phyloP scores from a whole-genome alignment of 2,797 vertebrate species.

The Clarias laeviceps region DNA sequence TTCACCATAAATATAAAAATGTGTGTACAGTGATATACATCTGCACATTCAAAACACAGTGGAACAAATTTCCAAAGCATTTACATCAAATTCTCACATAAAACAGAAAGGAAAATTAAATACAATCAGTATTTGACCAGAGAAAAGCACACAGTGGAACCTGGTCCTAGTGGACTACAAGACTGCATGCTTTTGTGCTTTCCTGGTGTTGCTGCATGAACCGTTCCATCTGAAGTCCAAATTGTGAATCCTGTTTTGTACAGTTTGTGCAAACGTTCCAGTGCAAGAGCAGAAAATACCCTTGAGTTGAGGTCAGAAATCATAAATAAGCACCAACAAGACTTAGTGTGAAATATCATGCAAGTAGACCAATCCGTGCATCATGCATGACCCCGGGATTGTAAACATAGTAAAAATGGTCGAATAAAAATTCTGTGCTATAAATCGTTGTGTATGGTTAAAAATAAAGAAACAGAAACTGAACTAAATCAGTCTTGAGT shows the following conservation, averaged over 20 bases:
- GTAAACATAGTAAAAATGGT: not conserved
- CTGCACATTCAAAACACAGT: constrained; percentile 5
- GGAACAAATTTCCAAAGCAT: not conserved
- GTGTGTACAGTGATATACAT: constrained; percentile 17
- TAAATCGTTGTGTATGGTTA: not conserved
- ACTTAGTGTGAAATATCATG: constrained; percentile 32
- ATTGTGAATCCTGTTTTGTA: not conserved
- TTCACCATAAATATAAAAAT: constrained; percentile 32
- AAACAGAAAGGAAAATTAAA: not conserved
- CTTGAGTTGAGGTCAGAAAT: constrained; percentile 46
- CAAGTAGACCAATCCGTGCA: constrained; percentile 40
- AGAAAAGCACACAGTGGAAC: not conserved
- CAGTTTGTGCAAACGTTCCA: constrained; percentile 12
- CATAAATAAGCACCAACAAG: constrained; percentile 49
- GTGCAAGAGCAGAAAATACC: constrained; percentile 30
- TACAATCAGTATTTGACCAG: constrained; percentile 4
- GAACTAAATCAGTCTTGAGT: not conserved
- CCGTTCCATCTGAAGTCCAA: not conserved
- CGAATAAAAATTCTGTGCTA: not conserved
- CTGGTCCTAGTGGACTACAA: not conserved
- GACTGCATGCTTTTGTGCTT: not conserved
- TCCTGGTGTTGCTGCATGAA: not conserved
- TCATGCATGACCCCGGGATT: constrained; percentile 62
- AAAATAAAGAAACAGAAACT: not conserved
- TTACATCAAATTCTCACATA: not conserved